These are phyloP conservation scores for Zaprionus vittiger DNA, from an alignment of 1,140 invertebrate genomes.

Conservation along the genomic window DNA sequence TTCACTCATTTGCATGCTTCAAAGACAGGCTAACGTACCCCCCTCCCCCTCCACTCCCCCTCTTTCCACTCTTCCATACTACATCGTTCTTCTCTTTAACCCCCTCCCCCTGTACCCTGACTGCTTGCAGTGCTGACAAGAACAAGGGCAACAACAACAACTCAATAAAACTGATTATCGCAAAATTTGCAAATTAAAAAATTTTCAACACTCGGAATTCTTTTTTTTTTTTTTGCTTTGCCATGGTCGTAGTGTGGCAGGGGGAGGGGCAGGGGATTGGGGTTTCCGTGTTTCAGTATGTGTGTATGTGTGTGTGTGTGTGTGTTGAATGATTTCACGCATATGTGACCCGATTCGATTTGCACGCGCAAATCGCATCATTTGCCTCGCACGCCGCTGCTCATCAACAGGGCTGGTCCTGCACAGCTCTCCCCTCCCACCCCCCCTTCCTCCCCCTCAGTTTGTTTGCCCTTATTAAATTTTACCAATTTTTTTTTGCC, in stretches of 20 bases:
- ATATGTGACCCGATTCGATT: conserved; percentile 79
- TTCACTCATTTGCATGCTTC: conserved; percentile 70
- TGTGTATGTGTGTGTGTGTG: conserved; percentile 10
- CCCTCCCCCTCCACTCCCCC: background rate
- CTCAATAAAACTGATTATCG: conserved; percentile 82
- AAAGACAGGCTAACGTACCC: conserved; percentile 18
- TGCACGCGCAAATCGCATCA: conserved; percentile 66
- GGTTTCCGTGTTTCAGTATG: background rate
- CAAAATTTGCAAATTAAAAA: conserved; percentile 75
- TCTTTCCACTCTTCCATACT: background rate
- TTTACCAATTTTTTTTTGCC: conserved; percentile 65
- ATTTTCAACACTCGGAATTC: conserved; percentile 32
- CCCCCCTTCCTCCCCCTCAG: background rate
- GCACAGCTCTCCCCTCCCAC: background rate
- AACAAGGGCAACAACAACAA: conserved; percentile 25
- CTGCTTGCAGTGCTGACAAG: background rate
- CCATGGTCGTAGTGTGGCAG: background rate
- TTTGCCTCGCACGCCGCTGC: conserved; percentile 28
- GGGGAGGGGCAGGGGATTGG: background rate
- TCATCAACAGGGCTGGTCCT: conserved; percentile 27
- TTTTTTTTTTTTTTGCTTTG: background rate
- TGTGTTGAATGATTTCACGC: conserved; percentile 68
- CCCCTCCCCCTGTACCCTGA: background rate
- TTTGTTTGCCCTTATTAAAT: conserved; percentile 79
- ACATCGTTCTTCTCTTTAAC: too few species aligned